Conservation (phyloP, 2,113 vertebrate species). For the Anolis carolinensis region DNA sequence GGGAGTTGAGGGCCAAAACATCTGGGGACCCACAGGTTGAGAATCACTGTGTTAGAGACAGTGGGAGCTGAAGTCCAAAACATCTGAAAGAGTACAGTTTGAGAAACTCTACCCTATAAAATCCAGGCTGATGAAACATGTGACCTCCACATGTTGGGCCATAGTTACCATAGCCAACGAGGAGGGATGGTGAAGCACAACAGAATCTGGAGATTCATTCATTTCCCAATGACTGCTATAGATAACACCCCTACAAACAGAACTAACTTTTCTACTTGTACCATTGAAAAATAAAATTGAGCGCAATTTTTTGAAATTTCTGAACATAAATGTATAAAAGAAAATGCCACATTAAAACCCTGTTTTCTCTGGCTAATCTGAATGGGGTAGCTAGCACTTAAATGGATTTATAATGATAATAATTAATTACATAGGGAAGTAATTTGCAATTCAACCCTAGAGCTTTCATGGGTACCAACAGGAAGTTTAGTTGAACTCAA, state of each 20-base stretch:
- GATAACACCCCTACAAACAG: too few relatives aligned
- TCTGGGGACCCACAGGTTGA: too few relatives aligned
- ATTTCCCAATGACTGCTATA: too few relatives aligned
- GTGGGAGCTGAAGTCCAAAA: too few relatives aligned
- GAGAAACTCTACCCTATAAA: too few relatives aligned
- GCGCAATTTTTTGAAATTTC: not conserved
- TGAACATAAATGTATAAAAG: constrained; percentile 15
- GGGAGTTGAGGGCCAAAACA: too few relatives aligned
- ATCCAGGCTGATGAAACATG: not conserved
- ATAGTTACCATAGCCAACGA: too few relatives aligned
- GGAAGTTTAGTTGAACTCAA: too few relatives aligned
- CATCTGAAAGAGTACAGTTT: too few relatives aligned
- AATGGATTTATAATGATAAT: constrained; percentile 62
- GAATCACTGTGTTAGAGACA: too few relatives aligned
- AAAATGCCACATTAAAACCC: not conserved
- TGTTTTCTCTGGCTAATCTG: constrained; percentile 35
- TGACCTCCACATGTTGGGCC: not conserved
- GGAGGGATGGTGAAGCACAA: too few relatives aligned
- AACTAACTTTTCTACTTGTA: not conserved
- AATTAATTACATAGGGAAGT: not conserved
- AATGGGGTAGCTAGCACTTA: constrained; percentile 50
- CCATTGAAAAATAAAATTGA: not conserved
- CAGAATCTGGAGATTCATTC: too few relatives aligned
- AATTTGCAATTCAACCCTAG: constrained; percentile 42
- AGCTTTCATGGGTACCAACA: not conserved